A percentile compares a stretch with the other conserved stretches of the same genome.
These are phyloP conservation scores for Artemia sinica DNA, from an alignment of 2,888 invertebrate species.

Conservation along the genomic window DNA sequence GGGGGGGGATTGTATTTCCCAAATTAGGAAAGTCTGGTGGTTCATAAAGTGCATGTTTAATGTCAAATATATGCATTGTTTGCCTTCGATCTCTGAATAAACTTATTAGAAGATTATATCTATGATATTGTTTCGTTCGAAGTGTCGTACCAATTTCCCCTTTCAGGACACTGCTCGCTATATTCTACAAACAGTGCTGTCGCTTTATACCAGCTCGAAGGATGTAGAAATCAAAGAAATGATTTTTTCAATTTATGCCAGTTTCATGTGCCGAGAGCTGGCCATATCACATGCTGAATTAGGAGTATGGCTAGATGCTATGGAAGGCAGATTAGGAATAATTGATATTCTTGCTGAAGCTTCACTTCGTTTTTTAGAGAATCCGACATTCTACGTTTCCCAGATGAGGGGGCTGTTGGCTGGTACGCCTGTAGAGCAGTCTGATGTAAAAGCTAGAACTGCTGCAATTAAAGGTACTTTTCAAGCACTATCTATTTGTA, in stretches of 20 bases:
- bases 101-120: too few relatives aligned
- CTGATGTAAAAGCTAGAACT: too few relatives aligned
- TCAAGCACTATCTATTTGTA: too few relatives aligned
- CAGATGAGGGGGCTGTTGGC: neutral
- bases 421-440: neutral
- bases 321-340: neutral
- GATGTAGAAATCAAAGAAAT: neutral
- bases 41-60: too few relatives aligned
- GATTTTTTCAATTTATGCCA: slow-evolving; percentile 1
- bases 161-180: neutral
- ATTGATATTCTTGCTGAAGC: neutral
- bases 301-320: neutral
- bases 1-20: too few relatives aligned
- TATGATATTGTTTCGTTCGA: too few relatives aligned
- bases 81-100: too few relatives aligned
- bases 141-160: neutral
- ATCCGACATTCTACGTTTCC: neutral
- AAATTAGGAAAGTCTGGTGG: too few relatives aligned
- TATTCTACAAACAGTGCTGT: neutral
- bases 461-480: too few relatives aligned
- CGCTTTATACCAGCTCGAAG: neutral
- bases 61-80: too few relatives aligned
- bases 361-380: neutral
- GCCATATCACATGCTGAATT: neutral
- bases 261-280: neutral